Conservation (phyloP, 2,888 invertebrate species). For the Sarcophaga caerulescens region DNA sequence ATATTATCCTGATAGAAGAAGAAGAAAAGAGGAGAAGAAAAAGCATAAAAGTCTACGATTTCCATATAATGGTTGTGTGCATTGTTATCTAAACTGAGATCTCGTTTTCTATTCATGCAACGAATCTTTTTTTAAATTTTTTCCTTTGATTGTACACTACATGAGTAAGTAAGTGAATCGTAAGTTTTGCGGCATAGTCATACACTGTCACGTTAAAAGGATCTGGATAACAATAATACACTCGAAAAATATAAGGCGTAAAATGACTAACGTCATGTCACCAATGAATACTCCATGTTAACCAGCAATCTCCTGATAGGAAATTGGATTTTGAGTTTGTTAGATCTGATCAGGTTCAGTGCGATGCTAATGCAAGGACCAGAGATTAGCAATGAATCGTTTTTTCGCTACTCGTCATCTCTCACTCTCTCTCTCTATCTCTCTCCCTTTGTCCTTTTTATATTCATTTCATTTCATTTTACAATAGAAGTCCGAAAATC, state of each 20-base stretch:
- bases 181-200: conserved; percentile 3
- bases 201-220: not conserved
- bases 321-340: not conserved
- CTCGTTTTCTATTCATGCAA: conserved; percentile 13
- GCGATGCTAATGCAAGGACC: too few species aligned
- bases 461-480: too few species aligned
- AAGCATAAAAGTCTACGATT: not conserved
- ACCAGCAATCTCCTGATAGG: too few species aligned
- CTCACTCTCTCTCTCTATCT: too few species aligned
- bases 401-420: too few species aligned
- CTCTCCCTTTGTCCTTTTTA: too few species aligned
- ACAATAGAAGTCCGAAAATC: too few species aligned
- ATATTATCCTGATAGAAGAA: not conserved
- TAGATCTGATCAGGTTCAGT: not conserved
- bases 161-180: not conserved
- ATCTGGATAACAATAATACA: conserved; percentile 1
- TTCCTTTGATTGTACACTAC: not conserved
- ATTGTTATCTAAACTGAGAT: conserved; percentile 62
- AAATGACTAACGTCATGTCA: too few species aligned
- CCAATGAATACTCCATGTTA: too few species aligned
- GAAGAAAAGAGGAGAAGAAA: not conserved
- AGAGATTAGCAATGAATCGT: too few species aligned
- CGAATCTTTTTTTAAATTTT: not conserved
- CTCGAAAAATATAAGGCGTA: not conserved
- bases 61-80: conserved; percentile 10